Evolutionary conservation across 1,140 invertebrate species (phyloP), one percentile per base, ranked within the genome.

Genomic region (Atta texana): DNA sequence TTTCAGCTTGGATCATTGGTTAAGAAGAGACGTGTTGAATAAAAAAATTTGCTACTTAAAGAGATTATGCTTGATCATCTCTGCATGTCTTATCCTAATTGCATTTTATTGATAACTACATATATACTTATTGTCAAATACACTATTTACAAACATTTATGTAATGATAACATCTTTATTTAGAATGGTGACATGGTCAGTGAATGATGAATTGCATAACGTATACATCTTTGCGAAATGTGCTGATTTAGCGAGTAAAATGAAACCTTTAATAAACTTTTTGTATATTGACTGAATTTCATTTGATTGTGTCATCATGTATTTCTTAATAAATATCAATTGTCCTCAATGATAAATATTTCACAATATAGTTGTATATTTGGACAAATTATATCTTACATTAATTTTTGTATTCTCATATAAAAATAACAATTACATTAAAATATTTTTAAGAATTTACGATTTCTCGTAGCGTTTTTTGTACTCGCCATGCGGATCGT

Each of bases 11-110:
- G 97, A 78, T 97, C 97, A 0, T 94, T 97, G 57, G 96, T 97
- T 24, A 97, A 97, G 93, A 97, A 97, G 91, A 94, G 97, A 87
- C 95, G 97, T 71, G 94, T 97, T 14, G 97, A 97, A 88, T 96
- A 39, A 93, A 86, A 53, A 68, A 53, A 6, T 34, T 21, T n/a
- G 12, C 1, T 53, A 4, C 49, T 51, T 16, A 12, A 82, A n/a
- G 16, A 68, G 16, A 69, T 68, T 55, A 21, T 18, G 0, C n/a
- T 21, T 10, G 10, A 7, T 24, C 44, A 16, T 74, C 39, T 8
- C 12, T 55, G 5, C 6, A 71, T 71, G 24, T 49, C 39, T 61
- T 63, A 51, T 44, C 21, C 4, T 16, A 16, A 64, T 49, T 49
- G 5, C 12, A 66, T 64, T 64, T 66, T 57, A 57, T 64, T 80